Base-by-base conservation (phyloP, 1,140 invertebrate genomes). In the Mactra quadrangularis region DNA sequence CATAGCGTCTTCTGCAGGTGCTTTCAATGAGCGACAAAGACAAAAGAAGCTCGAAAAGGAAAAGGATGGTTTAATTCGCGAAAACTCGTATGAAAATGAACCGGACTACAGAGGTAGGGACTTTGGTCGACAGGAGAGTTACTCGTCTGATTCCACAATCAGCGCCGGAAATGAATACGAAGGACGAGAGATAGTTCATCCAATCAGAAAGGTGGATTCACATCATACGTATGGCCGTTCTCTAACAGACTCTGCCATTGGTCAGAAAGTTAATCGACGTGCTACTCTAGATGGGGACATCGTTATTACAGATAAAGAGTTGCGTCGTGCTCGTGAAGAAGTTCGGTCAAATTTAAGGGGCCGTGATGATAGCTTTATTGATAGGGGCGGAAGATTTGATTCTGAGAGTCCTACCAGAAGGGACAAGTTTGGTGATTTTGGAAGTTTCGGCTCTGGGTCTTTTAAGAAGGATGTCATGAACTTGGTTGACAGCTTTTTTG, bases 401-500 rank as follows among this genome's bases (percentile, higher is more conserved):
- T 17, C 9, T n/a, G n/a, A 0, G 2, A 35, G 35, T 19, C 38
- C 71, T 19, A 22, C 15, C 9, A 19, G 50, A 15, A n/a, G 33
- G 0, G 29, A 57, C 53, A 0, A 25, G 17, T 41, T 55, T 41
- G 71, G 31, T 0, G 71, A 74, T 11, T 74, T 74, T 41, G 52
- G 22, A 7, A 17, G 52, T 31, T 33, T 55, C 9, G 71, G 52
- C 17, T 29, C 71, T 2, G 35, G 35, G 3, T 74, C 71, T 19
- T 78, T 78, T 57, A 52, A 70, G 52, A 41, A 38, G 35, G 76
- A 79, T 45, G 76, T 79, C 3, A 70, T 79, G 59, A 50, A 70
- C 22, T 70, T 79, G 60, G 76, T 79, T 22, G 64, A 79, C 19
- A 52, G 50, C 45, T 79, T 79, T 27, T 79, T 79, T 70, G 64